Conservation (phyloP, 2,113 vertebrate species). For the Pangasianodon gigas region DNA sequence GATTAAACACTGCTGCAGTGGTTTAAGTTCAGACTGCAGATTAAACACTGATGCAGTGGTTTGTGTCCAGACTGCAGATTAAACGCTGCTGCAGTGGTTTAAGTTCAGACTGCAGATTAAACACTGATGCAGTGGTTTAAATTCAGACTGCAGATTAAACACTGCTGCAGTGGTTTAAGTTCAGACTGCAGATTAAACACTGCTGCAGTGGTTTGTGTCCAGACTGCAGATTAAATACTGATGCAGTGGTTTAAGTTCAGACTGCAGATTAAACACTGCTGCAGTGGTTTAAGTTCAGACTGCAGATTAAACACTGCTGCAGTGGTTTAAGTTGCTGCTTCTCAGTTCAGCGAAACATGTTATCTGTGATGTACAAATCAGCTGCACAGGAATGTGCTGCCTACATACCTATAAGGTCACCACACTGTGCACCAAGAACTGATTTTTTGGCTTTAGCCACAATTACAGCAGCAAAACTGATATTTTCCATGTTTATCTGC, state of each 20-base stretch:
- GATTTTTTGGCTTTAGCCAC: neutral
- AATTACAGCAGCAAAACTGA: neutral
- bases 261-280: neutral
- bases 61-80: neutral
- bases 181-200: constrained; percentile 3
- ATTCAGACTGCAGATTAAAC: constrained; percentile 6
- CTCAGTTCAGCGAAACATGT: neutral
- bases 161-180: neutral
- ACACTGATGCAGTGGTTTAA: neutral
- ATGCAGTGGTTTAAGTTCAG: neutral
- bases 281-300: neutral
- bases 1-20: neutral
- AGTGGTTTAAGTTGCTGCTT: neutral
- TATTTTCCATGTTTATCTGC: neutral
- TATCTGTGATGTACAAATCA: neutral
- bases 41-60: neutral
- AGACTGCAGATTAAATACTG: neutral
- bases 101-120: constrained; percentile 14
- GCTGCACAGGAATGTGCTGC: neutral
- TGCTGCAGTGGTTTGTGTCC: neutral
- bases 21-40: neutral
- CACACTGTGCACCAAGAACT: neutral
- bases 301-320: too few relatives aligned
- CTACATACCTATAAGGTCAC: neutral
- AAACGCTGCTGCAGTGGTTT: constrained; percentile 19